phyloP scores from a whole-genome alignment of 1,140 invertebrate species.

The Lucilia sericata region DNA sequence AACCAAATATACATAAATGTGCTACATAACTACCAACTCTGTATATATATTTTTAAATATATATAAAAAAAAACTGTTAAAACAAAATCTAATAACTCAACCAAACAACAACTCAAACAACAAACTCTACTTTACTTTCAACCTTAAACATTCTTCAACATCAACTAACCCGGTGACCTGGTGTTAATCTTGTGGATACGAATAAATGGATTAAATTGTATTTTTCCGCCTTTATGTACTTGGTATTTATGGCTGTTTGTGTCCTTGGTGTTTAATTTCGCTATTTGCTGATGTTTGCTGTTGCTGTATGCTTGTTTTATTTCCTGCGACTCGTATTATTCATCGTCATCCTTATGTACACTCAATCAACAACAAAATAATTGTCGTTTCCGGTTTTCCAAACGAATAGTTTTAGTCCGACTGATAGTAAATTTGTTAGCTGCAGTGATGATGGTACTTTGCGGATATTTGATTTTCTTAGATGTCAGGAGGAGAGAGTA shows the following conservation, averaged over 20 bases:
- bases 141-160: not conserved
- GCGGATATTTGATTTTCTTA: conserved; percentile 98
- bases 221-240: not conserved
- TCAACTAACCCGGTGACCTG: no score
- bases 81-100: not conserved
- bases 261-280: not conserved
- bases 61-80: not conserved
- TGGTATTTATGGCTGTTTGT: not conserved
- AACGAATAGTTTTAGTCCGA: conserved; percentile 93
- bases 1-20: not conserved
- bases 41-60: not conserved
- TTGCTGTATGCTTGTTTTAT: not conserved
- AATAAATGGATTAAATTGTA: no score
- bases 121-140: conserved; percentile 12
- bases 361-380: not conserved
- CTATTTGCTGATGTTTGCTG: not conserved
- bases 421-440: conserved; percentile 98
- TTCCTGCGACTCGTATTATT: not conserved
- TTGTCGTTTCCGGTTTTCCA: conserved; percentile 8
- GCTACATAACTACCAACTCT: not conserved
- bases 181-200: no score
- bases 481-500: conserved; percentile 96
- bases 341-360: not conserved
- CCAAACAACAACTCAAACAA: not conserved
- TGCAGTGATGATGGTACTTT: conserved; percentile 99